Conservation (phyloP, 2,888 invertebrate species). For the Lycophotia porphyrea region DNA sequence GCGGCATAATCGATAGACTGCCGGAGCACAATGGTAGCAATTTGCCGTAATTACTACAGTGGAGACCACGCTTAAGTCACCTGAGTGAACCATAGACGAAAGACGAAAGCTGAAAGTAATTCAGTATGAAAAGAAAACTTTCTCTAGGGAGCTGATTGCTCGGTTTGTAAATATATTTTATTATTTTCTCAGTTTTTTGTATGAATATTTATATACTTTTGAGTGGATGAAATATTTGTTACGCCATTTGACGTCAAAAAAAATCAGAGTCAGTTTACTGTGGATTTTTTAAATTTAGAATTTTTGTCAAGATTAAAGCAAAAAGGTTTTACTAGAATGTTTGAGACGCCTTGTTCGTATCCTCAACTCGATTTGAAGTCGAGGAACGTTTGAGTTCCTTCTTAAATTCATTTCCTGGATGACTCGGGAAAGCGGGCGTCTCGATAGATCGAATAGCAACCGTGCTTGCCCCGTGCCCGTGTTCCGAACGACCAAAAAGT, state of each 20-base stretch:
- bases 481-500: conserved; percentile 54
- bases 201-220: conserved; percentile 21
- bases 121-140: conserved; percentile 59
- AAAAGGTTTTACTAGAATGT: conserved; percentile 44
- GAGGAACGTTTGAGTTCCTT: conserved; percentile 61
- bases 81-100: conserved; percentile 58
- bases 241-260: conserved; percentile 11
- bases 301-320: conserved; percentile 30
- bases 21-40: conserved; percentile 82
- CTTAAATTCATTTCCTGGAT: conserved; percentile 77
- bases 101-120: conserved; percentile 54
- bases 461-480: conserved; percentile 30
- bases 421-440: conserved; percentile 60
- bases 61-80: conserved; percentile 70
- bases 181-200: conserved; percentile 10
- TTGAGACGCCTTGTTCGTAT: conserved; percentile 44
- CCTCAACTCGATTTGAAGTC: conserved; percentile 58
- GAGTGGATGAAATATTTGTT: conserved; percentile 6
- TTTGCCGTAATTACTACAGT: conserved; percentile 81
- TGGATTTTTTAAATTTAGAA: conserved; percentile 18
- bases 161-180: conserved; percentile 50
- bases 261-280: conserved; percentile 12
- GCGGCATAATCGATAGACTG: conserved; percentile 65
- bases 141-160: conserved; percentile 55
- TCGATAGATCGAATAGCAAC: conserved; percentile 67